Base-by-base conservation (phyloP, 2,113 vertebrate species). In the Todiramphus saurophagus region DNA sequence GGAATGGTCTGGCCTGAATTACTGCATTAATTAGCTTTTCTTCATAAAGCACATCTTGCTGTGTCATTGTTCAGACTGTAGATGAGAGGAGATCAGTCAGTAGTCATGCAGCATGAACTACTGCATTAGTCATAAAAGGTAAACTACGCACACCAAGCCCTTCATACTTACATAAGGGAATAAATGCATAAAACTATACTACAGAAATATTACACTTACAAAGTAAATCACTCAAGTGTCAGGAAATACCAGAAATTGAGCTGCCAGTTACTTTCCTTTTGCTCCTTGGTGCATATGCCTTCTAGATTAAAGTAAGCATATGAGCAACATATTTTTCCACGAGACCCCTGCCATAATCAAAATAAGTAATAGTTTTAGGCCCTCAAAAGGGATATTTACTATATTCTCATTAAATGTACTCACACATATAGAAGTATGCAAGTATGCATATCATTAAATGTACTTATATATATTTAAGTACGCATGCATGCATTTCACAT, bases 61-160 rank as follows among this genome's bases (percentile, higher is more conserved):
- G 66, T 53, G 69, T 84, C 73, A 85, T 27, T 88, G 60, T 68
- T 94, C 69, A 94, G 89, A 78, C 33, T 67, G 66, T 0, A 94
- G 68, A 77, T 75, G 51, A 95, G 79, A 92, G 39, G 79, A 92
- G 39, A 90, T 43, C 80, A 89, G 68, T 30, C 95, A 89, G 89
- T 91, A 91, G 87, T 84, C 81, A 67, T 25, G 35, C 72, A 93
- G 79, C 31, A 83, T 5, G 51, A 64, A 56, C 79, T 92, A 59
- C 82, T 59, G 68, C 7, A 2, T 64, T 48, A 87, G 67, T 90
- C 88, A 91, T 31, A 86, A 86, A 87, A 62, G 24, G 60, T 23
- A 37, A 80, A 33, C 11, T 12, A 66, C n/a, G 73, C 6, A 81
- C 24, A 85, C 35, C 69, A 87, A 19, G 1, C 41, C 43, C 62